A percentile compares a stretch with the other conserved stretches of the same genome.
These are phyloP conservation scores for Characodon lateralis DNA, from an alignment of 2,797 vertebrate species.

Conservation along the genomic window DNA sequence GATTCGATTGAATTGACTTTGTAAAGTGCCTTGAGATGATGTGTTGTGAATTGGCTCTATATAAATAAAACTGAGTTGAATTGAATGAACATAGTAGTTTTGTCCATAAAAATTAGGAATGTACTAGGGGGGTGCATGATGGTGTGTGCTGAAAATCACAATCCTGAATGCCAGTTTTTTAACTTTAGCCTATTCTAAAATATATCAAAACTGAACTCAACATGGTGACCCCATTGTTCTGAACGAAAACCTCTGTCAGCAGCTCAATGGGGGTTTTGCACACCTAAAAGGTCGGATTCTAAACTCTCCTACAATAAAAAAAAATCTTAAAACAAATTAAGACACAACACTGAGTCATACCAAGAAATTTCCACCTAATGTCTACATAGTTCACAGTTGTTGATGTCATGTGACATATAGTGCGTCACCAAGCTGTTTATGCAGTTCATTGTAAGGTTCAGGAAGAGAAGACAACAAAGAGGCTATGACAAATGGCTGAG, in stretches of 20 bases:
- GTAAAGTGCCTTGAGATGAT: no score
- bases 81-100: no score
- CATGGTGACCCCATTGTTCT: not conserved
- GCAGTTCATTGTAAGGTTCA: not conserved
- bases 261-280: not conserved
- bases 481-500: not conserved
- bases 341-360: constrained; percentile 1
- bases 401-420: not conserved
- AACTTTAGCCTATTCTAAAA: not conserved
- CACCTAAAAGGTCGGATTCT: not conserved
- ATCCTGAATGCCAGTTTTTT: no score
- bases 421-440: constrained; percentile 5
- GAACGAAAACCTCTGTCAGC: not conserved
- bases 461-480: not conserved
- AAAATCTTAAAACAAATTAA: not conserved
- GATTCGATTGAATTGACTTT: no score
- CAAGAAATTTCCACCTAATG: not conserved
- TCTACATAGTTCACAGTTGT: not conserved
- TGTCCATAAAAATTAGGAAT: no score
- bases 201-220: not conserved
- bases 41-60: no score
- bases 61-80: no score
- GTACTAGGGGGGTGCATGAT: no score
- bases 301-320: not conserved
- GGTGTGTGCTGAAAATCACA: no score